Base-by-base conservation (phyloP, 2,797 vertebrate species). In the Arnoldichthys spilopterus region DNA sequence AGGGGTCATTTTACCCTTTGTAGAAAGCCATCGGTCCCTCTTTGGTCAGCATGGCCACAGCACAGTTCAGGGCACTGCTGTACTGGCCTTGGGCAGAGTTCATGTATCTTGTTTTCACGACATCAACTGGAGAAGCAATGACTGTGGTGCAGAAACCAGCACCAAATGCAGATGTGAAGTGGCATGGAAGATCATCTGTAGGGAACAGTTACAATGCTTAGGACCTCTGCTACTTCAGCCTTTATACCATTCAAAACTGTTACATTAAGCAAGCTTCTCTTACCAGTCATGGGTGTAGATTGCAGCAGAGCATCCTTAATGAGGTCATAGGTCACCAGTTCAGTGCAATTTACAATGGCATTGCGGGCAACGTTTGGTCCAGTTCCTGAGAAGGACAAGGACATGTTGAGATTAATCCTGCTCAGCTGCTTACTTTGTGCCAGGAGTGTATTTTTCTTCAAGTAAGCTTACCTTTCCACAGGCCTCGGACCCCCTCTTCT, bases 11-110 rank as follows among this genome's bases (percentile, higher is more conserved):
- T 80, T 82, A 98, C 97, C 97, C 97, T 78, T 98, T 98, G 83
- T 98, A 98, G 91, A 97, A 95, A 53, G 96, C 95, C 28, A 34
- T 6, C 0, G 92, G 94, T 3, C 96, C 96, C 6, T 98, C 97
- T 80, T 95, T 96, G 81, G 84, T 87, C 83, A 97, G 86, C 94
- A 97, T 96, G 74, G 91, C 87, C 0, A 95, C 84, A 47, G 96
- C 94, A 84, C 97, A 98, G 82, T 88, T 92, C 20, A 96, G 90
- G 28, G 91, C 94, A 0, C 91, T 93, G 63, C 85, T 85, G 89
- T 98, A 98, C 87, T 93, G 96, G 82, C 94, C 92, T 0, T 85
- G 84, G 85, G 92, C 90, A 84, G 96, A 95, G 89, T 97, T 97
- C 95, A 96, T 96, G 15, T 95, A 96, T 92, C 95, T 94, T 32